Conservation (phyloP, 2,888 invertebrate genomes). For the Nemotelus nigrinus region DNA sequence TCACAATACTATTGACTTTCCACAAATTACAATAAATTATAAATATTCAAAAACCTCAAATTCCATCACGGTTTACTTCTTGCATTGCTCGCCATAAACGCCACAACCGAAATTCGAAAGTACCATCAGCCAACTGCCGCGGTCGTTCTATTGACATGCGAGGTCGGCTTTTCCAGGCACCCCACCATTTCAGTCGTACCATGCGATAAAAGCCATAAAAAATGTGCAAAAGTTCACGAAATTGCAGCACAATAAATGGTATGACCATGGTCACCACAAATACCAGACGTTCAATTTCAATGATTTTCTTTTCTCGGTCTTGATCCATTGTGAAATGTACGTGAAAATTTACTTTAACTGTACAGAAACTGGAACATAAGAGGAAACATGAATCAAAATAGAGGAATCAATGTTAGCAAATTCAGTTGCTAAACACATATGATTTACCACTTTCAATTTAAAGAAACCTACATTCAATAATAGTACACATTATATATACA, state of each 20-base stretch:
- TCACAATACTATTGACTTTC: too few relatives aligned
- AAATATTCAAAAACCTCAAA: too few relatives aligned
- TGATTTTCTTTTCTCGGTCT: neutral
- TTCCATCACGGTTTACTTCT: too few relatives aligned
- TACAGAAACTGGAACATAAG: too few relatives aligned
- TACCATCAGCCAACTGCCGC: neutral
- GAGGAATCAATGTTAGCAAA: too few relatives aligned
- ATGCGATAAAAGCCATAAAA: neutral
- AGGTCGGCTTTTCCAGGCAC: neutral
- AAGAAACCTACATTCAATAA: too few relatives aligned
- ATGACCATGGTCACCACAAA: neutral
- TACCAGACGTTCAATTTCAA: neutral
- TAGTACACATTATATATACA: too few relatives aligned
- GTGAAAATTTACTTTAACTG: too few relatives aligned
- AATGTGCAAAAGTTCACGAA: neutral
- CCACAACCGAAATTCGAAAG: neutral
- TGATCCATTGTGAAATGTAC: neutral
- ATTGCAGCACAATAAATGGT: neutral
- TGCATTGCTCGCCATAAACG: neutral
- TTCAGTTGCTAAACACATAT: too few relatives aligned
- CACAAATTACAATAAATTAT: too few relatives aligned
- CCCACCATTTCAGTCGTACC: neutral
- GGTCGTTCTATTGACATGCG: neutral
- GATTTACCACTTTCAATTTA: too few relatives aligned
- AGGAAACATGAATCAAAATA: too few relatives aligned